Evolutionary conservation across 1,140 invertebrate species (phyloP).

Genomic region (Fopius arisanus): DNA sequence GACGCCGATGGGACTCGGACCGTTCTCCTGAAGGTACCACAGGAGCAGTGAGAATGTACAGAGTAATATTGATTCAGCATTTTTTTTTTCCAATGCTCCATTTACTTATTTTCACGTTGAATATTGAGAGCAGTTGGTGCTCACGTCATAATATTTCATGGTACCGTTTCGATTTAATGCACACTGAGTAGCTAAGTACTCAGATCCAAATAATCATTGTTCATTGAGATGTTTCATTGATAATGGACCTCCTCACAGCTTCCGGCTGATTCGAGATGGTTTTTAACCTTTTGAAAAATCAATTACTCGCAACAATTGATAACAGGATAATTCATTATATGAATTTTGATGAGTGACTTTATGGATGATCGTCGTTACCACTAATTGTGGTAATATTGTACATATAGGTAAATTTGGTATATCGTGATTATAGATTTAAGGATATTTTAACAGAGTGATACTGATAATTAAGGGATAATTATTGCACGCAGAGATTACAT

Average conservation of each 20-base stretch:
- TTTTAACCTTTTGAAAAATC: background rate
- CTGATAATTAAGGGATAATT: background rate
- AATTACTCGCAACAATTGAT: background rate
- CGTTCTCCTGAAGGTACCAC: constrained; percentile 54
- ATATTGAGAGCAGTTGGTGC: no score
- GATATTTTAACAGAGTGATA: constrained; percentile 2
- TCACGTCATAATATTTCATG: background rate
- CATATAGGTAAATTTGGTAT: background rate
- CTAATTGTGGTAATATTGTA: background rate
- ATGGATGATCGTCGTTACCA: constrained; percentile 11
- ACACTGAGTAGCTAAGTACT: background rate
- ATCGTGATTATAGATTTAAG: background rate
- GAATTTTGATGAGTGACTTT: background rate
- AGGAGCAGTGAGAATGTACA: constrained; percentile 42
- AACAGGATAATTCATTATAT: constrained; percentile 1
- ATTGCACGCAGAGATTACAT: no score
- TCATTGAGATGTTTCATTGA: background rate
- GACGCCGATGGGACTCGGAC: constrained; percentile 54
- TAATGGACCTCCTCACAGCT: background rate
- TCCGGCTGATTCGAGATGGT: background rate
- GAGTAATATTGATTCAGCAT: background rate
- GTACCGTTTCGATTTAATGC: background rate
- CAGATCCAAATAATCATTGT: background rate
- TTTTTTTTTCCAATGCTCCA: background rate
- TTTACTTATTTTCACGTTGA: background rate